Conservation (phyloP, 2,113 vertebrate species). For the Dolichotis patagonum region DNA sequence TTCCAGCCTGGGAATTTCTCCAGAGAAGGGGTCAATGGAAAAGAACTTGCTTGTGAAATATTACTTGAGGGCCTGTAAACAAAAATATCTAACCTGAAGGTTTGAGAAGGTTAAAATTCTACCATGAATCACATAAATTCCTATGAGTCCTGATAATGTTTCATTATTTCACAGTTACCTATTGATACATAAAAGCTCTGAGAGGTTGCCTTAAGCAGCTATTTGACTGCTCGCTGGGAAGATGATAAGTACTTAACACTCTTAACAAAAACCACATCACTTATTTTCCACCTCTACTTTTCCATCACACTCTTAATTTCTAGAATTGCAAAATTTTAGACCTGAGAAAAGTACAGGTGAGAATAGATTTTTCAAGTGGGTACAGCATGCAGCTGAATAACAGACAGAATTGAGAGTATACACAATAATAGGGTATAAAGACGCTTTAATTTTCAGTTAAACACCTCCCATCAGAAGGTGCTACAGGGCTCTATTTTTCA, state of each 20-base stretch:
- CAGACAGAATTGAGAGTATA: neutral
- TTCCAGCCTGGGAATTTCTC: neutral
- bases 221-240: conserved; percentile 51
- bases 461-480: neutral
- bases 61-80: neutral
- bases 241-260: neutral
- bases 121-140: neutral
- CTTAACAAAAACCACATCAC: conserved; percentile 2
- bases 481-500: conserved; percentile 50
- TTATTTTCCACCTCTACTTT: conserved; percentile 32
- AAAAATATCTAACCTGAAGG: neutral
- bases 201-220: conserved; percentile 11
- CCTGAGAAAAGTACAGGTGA: conserved; percentile 13
- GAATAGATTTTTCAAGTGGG: conserved; percentile 5
- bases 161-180: conserved; percentile 34
- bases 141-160: neutral
- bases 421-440: neutral
- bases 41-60: neutral
- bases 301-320: conserved; percentile 30
- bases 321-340: conserved; percentile 29
- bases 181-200: conserved; percentile 40
- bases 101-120: conserved; percentile 32
- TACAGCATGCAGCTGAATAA: conserved; percentile 20
- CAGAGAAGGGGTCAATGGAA: neutral
- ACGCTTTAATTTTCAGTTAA: conserved; percentile 20